A percentile compares a stretch with the other conserved stretches of the same genome.
These are phyloP conservation scores for Saccopteryx bilineata DNA, from an alignment of 2,113 vertebrate species.

Conservation along the genomic window DNA sequence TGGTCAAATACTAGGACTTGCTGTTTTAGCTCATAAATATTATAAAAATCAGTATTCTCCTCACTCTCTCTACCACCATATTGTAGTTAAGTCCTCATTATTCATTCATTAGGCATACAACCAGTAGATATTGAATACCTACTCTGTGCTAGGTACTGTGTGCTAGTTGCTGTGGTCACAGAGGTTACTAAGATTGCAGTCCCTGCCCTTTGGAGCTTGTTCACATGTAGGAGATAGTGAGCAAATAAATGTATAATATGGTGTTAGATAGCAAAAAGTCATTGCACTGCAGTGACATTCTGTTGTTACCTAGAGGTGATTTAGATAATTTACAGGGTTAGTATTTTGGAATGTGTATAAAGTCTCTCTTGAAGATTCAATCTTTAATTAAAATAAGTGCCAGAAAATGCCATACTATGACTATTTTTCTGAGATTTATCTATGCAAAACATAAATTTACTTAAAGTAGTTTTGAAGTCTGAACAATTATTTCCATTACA, in stretches of 20 bases:
- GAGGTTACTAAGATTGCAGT: background rate
- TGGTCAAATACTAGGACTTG: background rate
- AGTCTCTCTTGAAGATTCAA: constrained; percentile 14
- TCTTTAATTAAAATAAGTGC: background rate
- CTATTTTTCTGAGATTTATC: constrained; percentile 19
- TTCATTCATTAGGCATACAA: background rate
- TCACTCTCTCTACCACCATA: background rate
- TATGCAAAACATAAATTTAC: constrained; percentile 19
- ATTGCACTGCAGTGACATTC: background rate
- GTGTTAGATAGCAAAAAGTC: background rate
- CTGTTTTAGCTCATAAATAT: constrained; percentile 23
- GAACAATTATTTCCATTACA: constrained; percentile 49
- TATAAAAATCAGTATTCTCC: background rate
- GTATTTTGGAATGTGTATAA: constrained; percentile 31
- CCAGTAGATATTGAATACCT: background rate
- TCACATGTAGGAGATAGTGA: background rate
- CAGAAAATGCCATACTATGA: constrained; percentile 36
- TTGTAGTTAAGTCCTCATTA: background rate
- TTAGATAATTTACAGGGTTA: constrained; percentile 23
- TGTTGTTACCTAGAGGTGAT: background rate
- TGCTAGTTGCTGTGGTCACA: background rate
- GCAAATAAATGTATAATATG: background rate
- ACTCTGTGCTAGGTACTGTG: background rate
- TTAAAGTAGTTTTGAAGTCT: constrained; percentile 39
- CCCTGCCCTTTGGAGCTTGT: background rate